Percentiles rank a stretch among this genome's conserved stretches.
Evolutionary conservation across 2,113 vertebrate species (phyloP).

Genomic region (Podocnemis expansa): DNA sequence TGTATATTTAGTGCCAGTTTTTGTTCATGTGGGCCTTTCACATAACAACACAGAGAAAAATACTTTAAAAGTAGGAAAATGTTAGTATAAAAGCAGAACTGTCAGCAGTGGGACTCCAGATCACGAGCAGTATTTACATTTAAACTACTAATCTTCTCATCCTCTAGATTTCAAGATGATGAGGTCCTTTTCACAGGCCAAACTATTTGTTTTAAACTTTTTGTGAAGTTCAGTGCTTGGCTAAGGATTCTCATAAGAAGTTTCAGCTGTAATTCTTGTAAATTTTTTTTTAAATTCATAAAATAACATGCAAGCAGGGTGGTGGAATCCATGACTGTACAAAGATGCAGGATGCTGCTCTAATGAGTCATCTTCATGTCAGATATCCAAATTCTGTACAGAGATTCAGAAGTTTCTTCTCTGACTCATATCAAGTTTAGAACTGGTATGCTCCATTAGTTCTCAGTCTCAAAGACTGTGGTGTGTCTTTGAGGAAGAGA

Average conservation of each 20-base stretch:
- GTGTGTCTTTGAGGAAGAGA: not conserved
- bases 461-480: not conserved
- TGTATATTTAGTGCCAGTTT: slow-evolving; percentile 22
- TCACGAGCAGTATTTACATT: not conserved
- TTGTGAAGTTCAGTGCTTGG: slow-evolving; percentile 2
- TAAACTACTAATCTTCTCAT: not conserved
- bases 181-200: not conserved
- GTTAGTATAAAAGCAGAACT: not conserved
- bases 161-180: not conserved
- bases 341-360: not conserved
- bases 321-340: not conserved
- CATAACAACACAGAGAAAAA: slow-evolving; percentile 3
- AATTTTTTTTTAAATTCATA: slow-evolving; percentile 8
- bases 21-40: slow-evolving; percentile 39
- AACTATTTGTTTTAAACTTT: not conserved
- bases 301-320: not conserved
- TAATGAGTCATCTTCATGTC: not conserved
- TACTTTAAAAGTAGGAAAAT: not conserved
- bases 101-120: not conserved
- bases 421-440: not conserved
- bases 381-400: accelerated
- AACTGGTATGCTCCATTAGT: accelerated
- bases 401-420: not conserved
- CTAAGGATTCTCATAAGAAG: slow-evolving; percentile 3
- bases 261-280: not conserved